These are phyloP conservation scores for Tinea semifulvella DNA, from an alignment of 2,888 invertebrate genomes.

Conservation along the genomic window DNA sequence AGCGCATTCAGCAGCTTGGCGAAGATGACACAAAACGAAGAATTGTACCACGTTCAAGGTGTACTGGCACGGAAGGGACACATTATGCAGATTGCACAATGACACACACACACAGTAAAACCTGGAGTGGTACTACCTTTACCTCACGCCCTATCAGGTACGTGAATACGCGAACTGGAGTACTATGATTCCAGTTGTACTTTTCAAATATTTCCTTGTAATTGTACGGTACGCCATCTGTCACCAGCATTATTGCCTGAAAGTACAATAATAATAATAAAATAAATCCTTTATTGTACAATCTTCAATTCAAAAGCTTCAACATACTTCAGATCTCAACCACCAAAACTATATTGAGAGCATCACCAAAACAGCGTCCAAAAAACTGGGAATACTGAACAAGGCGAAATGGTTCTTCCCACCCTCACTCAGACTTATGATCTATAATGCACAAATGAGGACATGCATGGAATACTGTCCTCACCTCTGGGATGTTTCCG, in stretches of 20 bases:
- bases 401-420: no score
- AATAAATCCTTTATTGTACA: constrained; percentile 32
- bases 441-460: no score
- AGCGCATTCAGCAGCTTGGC: not conserved
- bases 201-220: constrained; percentile 91
- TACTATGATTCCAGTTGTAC: constrained; percentile 84
- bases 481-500: no score
- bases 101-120: constrained; percentile 48
- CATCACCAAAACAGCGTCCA: no score
- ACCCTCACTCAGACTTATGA: no score
- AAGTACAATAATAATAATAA: no score
- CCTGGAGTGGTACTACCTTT: constrained; percentile 69
- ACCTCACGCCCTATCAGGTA: constrained; percentile 95
- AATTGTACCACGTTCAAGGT: constrained; percentile 57
- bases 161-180: constrained; percentile 95
- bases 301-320: no score
- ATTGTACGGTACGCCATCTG: constrained; percentile 97
- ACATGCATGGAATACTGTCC: no score
- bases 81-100: constrained; percentile 64
- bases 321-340: no score
- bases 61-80: constrained; percentile 51
- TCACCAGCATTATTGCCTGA: constrained; percentile 97
- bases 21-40: not conserved
- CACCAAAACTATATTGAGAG: no score
- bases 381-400: no score